Conservation (phyloP, 2,888 invertebrate genomes). For the Lochmaea crataegi region DNA sequence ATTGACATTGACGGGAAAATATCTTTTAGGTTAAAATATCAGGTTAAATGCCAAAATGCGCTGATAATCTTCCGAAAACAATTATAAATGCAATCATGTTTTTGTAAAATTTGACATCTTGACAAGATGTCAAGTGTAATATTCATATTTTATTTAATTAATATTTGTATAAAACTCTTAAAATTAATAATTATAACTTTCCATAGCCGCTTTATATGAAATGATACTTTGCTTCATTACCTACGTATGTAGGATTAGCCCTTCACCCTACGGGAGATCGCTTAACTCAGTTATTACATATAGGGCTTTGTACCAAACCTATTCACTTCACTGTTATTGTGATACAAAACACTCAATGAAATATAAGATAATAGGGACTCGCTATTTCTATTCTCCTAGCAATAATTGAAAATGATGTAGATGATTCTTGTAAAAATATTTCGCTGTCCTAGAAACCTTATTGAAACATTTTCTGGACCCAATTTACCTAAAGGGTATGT, state of each 20-base stretch:
- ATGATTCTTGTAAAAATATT: background rate
- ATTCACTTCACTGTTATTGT: slow-evolving; percentile 41
- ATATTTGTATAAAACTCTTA: background rate
- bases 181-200: background rate
- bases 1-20: background rate
- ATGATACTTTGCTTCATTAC: slow-evolving; percentile 53
- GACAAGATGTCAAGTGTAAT: background rate
- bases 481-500: no score
- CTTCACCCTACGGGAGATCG: slow-evolving; percentile 60
- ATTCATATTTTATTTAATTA: no score
- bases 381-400: background rate
- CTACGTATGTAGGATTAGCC: slow-evolving; percentile 49
- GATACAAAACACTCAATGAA: background rate
- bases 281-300: slow-evolving; percentile 56
- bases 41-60: background rate
- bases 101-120: no score
- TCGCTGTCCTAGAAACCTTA: no score
- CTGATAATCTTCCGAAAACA: no score
- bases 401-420: background rate
- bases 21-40: background rate
- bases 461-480: no score
- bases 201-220: slow-evolving; percentile 11
- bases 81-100: no score
- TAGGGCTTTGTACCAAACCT: slow-evolving; percentile 47
- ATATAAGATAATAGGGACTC: background rate